Conservation (phyloP, 2,888 invertebrate species). For the Leucophora obtusa region DNA sequence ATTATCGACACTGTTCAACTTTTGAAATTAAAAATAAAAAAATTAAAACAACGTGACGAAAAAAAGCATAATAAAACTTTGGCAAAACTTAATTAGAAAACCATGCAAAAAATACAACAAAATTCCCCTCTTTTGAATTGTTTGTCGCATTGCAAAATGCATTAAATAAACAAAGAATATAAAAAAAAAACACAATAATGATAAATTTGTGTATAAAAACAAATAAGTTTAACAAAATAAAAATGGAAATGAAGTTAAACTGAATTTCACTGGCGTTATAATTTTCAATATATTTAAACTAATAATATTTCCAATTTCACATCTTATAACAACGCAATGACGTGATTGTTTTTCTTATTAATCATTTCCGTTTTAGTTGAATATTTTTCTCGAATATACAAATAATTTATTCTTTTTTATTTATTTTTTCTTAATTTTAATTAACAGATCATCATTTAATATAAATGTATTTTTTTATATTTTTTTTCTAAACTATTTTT, state of each 20-base stretch:
- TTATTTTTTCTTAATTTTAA: slow-evolving; percentile 27
- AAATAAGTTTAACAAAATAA: neutral
- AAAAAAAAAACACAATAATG: neutral
- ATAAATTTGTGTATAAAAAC: neutral
- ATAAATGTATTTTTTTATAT: no score
- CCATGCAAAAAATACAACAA: neutral
- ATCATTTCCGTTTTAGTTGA: slow-evolving; percentile 22
- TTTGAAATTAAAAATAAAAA: neutral
- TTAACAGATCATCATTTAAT: neutral
- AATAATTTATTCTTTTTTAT: neutral
- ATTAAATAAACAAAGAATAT: neutral
- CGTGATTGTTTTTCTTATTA: slow-evolving; percentile 22
- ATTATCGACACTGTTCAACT: neutral
- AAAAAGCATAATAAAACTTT: neutral
- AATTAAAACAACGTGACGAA: no score
- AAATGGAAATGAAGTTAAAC: slow-evolving; percentile 23
- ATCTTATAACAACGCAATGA: slow-evolving; percentile 27
- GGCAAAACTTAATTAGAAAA: neutral
- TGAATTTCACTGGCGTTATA: neutral
- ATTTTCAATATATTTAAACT: neutral
- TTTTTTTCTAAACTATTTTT: neutral
- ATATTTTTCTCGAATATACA: neutral
- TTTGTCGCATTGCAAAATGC: neutral
- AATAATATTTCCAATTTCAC: neutral
- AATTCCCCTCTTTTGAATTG: neutral